Percentiles rank a stretch among this genome's conserved stretches.
phyloP scores from a whole-genome alignment of 2,113 vertebrate species.

The Neotoma lepida region DNA sequence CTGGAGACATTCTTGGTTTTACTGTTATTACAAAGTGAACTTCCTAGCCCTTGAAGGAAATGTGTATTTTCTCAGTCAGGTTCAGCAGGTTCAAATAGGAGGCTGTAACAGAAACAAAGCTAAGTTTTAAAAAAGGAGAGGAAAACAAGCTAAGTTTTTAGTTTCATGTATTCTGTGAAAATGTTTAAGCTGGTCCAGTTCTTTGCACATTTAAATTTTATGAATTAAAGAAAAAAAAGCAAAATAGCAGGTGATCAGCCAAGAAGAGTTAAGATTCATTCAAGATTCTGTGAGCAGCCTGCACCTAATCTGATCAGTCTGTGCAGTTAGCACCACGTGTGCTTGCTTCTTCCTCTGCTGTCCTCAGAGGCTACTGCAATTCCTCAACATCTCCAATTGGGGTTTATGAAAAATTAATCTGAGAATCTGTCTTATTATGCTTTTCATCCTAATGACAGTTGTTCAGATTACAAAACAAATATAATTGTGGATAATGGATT shows the following conservation, averaged over 20 bases:
- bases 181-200: not conserved
- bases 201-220: not conserved
- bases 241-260: not conserved
- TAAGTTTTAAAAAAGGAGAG: conserved; percentile 29
- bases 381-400: not conserved
- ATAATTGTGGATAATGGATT: not conserved
- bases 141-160: not conserved
- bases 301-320: not conserved
- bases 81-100: conserved; percentile 28
- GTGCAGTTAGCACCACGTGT: not conserved
- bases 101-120: not conserved
- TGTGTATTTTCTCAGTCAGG: not conserved
- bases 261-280: not conserved
- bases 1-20: not conserved
- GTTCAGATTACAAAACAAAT: conserved; percentile 25
- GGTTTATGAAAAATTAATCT: not conserved
- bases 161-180: not conserved
- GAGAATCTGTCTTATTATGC: not conserved
- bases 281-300: conserved; percentile 23
- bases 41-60: not conserved
- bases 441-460: conserved; percentile 46
- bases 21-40: not conserved
- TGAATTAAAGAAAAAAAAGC: not conserved
- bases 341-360: not conserved
- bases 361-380: not conserved